Evolutionary conservation across 2,888 invertebrate genomes (phyloP), one percentile per base, ranked within the genome.

Genomic region (Megalurothrips usitatus): DNA sequence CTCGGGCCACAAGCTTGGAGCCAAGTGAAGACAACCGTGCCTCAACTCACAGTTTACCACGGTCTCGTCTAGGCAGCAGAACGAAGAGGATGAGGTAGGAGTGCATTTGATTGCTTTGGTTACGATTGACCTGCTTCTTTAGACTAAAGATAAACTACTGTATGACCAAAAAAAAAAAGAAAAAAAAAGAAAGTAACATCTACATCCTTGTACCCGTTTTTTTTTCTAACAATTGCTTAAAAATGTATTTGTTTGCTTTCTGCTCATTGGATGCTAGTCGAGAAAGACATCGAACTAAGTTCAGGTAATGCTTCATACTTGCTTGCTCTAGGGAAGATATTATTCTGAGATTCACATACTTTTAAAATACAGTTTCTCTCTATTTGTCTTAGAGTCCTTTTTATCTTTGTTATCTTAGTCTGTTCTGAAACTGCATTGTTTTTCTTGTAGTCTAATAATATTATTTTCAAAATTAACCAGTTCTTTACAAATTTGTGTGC

Each of bases 1-100:
- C 94, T 43, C 89, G 92, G 82, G 91, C 91, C 82, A 92, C 94
- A 83, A 94, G 94, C 86, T 89, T 94, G 82, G 94, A 95, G 86
- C 94, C 94, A 23, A 90, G 89, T 8, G 68, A 75, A 75, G 68
- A 75, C 12, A 75, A 11, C 68, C 23, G 68, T 12, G 68, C 68
- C 23, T 75, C 68, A 26, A 75, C 68, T 26, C 68, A 75, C 26
- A 75, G 68, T 75, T 26, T 75, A 26, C 68, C 68, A 23, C 68
- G 68, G 12, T 75, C 68, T 75, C 68, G 68, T 12, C 68, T 79
- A 23, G n/a, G 48, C 43, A 49, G 79, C 23, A 49, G 80, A 48
- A 79, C 80, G 49, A 83, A 83, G 28, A 83, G 84, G 82, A 84
- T 84, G 83, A 85, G 84, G 85, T 85, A 83, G 28, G 68, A 43